A percentile compares a stretch with the other conserved stretches of the same genome.
Evolutionary conservation across 2,888 invertebrate species (phyloP).

Genomic region (Cantharis nigra): DNA sequence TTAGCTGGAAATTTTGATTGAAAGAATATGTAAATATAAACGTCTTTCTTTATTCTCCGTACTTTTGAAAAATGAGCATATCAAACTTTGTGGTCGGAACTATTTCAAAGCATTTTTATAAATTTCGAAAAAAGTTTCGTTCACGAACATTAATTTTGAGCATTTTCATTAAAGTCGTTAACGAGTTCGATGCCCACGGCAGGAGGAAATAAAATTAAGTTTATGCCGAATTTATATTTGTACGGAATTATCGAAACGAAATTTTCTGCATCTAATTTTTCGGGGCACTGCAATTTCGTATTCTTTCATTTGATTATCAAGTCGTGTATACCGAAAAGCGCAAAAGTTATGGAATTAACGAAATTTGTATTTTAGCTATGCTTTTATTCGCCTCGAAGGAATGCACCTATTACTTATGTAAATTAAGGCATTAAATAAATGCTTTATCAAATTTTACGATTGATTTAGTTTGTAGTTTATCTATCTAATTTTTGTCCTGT

Average conservation of each 20-base stretch:
- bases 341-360: background rate
- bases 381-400: background rate
- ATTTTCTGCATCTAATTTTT: constrained; percentile 18
- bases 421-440: background rate
- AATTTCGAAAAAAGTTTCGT: background rate
- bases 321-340: background rate
- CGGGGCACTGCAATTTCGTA: constrained; percentile 9
- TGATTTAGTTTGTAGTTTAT: constrained; percentile 9
- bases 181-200: constrained; percentile 11
- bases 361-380: background rate
- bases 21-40: background rate
- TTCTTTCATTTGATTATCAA: constrained; percentile 10
- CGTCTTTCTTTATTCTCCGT: background rate
- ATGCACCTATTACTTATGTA: background rate
- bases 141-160: background rate
- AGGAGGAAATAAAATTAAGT: constrained; percentile 9
- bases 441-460: constrained; percentile 3
- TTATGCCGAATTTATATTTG: background rate
- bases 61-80: background rate
- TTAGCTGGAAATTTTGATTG: background rate
- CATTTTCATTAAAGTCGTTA: constrained; percentile 13
- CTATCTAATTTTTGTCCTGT: constrained; percentile 2
- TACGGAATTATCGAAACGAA: constrained; percentile 19
- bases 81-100: background rate
- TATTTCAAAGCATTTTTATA: background rate